These are phyloP conservation scores for Hypocryptadius cinnamomeus DNA, from an alignment of 2,113 vertebrate species.

Conservation along the genomic window DNA sequence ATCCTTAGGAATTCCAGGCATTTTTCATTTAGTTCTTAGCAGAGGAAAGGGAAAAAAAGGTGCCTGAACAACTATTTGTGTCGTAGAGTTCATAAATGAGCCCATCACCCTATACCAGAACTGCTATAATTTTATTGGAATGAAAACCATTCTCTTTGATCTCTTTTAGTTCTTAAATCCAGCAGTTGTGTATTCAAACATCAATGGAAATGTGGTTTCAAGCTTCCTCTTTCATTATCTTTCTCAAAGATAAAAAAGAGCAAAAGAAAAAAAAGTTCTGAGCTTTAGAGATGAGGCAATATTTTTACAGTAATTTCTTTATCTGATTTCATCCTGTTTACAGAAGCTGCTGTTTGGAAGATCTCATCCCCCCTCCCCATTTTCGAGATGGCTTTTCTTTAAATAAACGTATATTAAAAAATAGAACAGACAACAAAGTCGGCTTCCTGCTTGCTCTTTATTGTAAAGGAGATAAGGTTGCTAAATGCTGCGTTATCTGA, in stretches of 20 bases:
- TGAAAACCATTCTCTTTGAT: conserved; percentile 86
- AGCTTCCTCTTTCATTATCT: conserved; percentile 93
- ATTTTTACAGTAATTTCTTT: conserved; percentile 77
- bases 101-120: conserved; percentile 70
- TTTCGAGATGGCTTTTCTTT: conserved; percentile 42
- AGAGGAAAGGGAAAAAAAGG: conserved; percentile 46
- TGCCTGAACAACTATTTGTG: conserved; percentile 78
- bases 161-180: conserved; percentile 86
- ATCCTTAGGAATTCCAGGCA: conserved; percentile 76
- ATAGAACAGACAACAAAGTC: background rate
- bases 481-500: conserved; percentile 23
- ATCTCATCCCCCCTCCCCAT: background rate
- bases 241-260: conserved; percentile 86
- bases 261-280: conserved; percentile 64
- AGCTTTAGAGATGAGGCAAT: conserved; percentile 73
- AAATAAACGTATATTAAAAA: conserved; percentile 50
- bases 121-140: conserved; percentile 82
- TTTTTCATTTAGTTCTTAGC: conserved; percentile 72
- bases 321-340: conserved; percentile 78
- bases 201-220: conserved; percentile 85
- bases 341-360: conserved; percentile 67
- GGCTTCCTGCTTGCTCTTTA: background rate
- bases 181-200: conserved; percentile 89
- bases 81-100: conserved; percentile 82
- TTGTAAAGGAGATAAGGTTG: conserved; percentile 3